Percentiles rank a stretch among this genome's conserved stretches.
Evolutionary conservation across 2,113 vertebrate species (phyloP).

Genomic region (Calcarius ornatus): DNA sequence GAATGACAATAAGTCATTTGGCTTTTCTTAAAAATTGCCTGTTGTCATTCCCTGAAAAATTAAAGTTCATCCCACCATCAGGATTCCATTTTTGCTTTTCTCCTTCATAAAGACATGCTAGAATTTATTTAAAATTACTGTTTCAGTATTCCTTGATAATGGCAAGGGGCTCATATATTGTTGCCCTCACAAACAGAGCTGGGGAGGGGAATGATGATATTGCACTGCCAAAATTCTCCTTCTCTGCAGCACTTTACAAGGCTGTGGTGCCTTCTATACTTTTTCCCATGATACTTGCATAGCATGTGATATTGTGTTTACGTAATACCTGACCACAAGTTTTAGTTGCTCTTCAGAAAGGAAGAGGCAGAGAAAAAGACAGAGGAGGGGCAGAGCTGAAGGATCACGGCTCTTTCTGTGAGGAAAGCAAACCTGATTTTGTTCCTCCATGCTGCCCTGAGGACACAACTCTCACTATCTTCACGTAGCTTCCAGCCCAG

Average conservation of each 20-base stretch:
- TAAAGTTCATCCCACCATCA: background rate
- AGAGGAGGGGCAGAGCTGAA: background rate
- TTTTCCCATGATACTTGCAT: background rate
- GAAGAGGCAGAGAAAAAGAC: background rate
- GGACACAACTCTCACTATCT: background rate
- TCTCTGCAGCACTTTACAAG: background rate
- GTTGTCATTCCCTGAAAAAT: background rate
- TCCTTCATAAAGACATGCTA: background rate
- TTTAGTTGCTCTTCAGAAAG: background rate
- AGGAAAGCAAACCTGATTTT: background rate
- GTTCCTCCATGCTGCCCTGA: accelerated
- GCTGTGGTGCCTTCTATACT: background rate
- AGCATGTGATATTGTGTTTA: background rate
- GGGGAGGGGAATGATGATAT: background rate
- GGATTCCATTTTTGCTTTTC: background rate
- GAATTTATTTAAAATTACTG: background rate
- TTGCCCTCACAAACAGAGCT: background rate
- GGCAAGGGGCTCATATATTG: background rate
- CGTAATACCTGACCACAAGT: background rate
- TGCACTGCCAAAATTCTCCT: background rate
- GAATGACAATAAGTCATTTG: background rate
- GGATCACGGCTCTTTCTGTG: background rate
- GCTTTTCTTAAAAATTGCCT: background rate
- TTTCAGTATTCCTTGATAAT: background rate
- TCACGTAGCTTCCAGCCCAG: background rate